Evolutionary conservation across 2,113 vertebrate species (phyloP).

Genomic region (Myodes glareolus): DNA sequence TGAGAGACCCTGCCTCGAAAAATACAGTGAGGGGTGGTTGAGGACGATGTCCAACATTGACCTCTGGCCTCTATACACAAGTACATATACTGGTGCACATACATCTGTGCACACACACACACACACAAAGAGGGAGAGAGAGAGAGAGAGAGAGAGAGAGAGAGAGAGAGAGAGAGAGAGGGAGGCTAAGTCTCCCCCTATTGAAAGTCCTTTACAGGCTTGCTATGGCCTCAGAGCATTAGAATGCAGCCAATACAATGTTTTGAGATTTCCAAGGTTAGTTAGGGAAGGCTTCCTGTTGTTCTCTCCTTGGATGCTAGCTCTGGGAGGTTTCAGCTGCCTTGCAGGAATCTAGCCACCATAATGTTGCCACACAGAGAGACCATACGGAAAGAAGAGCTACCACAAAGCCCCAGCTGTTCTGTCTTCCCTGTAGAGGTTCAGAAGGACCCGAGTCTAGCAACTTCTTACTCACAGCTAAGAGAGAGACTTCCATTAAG

Average conservation of each 20-base stretch:
- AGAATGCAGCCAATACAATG: accelerated
- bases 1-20: not conserved
- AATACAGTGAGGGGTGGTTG: not conserved
- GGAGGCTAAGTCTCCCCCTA: not conserved
- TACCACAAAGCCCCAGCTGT: accelerated
- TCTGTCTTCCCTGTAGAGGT: not conserved
- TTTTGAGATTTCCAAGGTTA: not conserved
- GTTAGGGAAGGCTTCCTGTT: not conserved
- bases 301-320: not conserved
- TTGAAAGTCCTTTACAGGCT: not conserved
- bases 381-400: not conserved
- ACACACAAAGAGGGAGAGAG: not conserved
- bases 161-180: not conserved
- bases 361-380: not conserved
- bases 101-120: not conserved
- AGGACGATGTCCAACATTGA: not conserved
- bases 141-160: not conserved
- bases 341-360: not conserved
- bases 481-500: not conserved
- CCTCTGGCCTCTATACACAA: too few species aligned
- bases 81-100: not conserved
- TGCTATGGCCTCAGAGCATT: not conserved
- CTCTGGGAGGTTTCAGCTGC: not conserved
- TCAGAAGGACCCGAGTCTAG: not conserved
- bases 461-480: not conserved